A percentile compares a stretch with the other conserved stretches of the same genome.
phyloP scores from a whole-genome alignment of 1,140 invertebrate species.

The Harlomillsia oculata region DNA sequence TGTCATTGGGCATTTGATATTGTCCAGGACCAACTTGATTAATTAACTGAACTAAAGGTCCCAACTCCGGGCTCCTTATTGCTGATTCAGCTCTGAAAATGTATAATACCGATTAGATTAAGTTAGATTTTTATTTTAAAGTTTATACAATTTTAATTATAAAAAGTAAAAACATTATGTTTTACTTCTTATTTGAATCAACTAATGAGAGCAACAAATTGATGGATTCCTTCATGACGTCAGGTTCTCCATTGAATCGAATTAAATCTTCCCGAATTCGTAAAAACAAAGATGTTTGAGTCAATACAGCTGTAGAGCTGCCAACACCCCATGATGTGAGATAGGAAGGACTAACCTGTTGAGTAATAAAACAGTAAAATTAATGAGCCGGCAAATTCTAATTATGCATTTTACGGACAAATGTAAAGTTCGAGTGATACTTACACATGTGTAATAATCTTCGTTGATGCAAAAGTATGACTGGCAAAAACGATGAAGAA shows the following conservation, averaged over 20 bases:
- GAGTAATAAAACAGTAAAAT: constrained; percentile 4
- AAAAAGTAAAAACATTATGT: constrained; percentile 7
- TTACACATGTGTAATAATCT: constrained; percentile 48
- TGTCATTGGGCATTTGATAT: constrained; percentile 26
- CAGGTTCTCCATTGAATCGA: constrained; percentile 49
- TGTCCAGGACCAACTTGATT: constrained; percentile 29
- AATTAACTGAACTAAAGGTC: constrained; percentile 18
- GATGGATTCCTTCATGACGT: constrained; percentile 51
- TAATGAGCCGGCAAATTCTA: constrained; percentile 20
- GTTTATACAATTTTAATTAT: not conserved
- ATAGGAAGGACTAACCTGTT: constrained; percentile 47
- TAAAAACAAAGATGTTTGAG: constrained; percentile 52
- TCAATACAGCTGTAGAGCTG: constrained; percentile 50
- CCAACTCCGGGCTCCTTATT: constrained; percentile 23
- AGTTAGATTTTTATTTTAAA: not conserved
- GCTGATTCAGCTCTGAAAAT: constrained; percentile 27
- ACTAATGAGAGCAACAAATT: constrained; percentile 50
- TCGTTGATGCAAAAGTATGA: constrained; percentile 63
- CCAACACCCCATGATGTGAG: constrained; percentile 52
- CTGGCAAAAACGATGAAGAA: constrained; percentile 62
- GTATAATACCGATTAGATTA: not conserved
- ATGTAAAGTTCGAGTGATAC: constrained; percentile 31
- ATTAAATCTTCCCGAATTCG: constrained; percentile 52
- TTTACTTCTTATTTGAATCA: constrained; percentile 50
- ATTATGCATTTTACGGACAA: not conserved